These are phyloP conservation scores for Montipora sp. DNA, from an alignment of 64 coral and sea anemone genomes.

Conservation along the genomic window DNA sequence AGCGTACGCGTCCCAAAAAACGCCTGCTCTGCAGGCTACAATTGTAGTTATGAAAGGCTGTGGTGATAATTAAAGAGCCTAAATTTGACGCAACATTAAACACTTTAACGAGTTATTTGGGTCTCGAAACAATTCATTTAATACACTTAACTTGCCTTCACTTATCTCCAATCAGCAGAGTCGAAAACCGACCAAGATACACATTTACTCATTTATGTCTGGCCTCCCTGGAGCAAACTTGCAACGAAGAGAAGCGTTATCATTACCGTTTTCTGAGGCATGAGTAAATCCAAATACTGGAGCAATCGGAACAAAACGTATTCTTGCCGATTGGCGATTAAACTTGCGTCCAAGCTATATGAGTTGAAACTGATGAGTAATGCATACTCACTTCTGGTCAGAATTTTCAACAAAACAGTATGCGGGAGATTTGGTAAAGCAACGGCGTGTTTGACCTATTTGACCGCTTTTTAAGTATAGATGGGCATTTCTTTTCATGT, in stretches of 20 bases:
- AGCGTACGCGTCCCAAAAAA: too few species aligned
- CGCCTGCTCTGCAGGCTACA: too few species aligned
- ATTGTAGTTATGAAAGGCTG: neutral
- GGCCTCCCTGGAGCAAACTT: neutral
- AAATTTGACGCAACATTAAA: neutral
- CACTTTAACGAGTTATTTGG: neutral
- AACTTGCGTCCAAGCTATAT: neutral
- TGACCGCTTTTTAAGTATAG: too few species aligned
- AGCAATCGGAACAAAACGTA: neutral
- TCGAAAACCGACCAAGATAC: neutral
- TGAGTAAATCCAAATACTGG: neutral
- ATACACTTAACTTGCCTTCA: constrained; percentile 4
- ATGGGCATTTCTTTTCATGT: neutral
- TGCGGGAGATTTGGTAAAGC: constrained; percentile 15
- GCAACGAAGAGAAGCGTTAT: neutral
- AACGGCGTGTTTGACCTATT: neutral
- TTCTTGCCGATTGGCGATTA: neutral
- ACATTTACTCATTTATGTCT: neutral
- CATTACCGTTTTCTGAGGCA: neutral
- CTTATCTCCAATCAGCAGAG: neutral
- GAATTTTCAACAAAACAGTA: constrained; percentile 5
- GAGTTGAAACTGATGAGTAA: neutral
- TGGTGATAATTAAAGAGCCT: neutral
- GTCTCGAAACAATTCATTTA: neutral
- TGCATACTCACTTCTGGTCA: neutral